Evolutionary conservation across 64 coral and sea anemone genomes (phyloP).

Genomic region (Stylophora pistillata): DNA sequence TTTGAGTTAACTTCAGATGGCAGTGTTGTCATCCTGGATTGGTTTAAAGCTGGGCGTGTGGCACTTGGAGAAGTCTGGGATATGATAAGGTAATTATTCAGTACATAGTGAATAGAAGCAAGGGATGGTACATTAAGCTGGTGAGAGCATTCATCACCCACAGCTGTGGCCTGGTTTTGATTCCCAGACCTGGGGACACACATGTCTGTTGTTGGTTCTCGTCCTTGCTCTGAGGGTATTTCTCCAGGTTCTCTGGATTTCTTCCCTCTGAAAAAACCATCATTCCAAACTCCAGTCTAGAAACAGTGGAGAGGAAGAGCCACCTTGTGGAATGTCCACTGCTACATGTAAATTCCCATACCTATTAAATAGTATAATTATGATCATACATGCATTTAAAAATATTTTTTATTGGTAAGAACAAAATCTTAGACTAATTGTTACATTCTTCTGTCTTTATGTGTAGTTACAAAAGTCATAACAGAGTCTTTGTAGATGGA

Average conservation of each 20-base stretch:
- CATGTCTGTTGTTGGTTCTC: background rate
- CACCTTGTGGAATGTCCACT: too few relatives aligned
- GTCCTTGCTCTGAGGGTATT: too few relatives aligned
- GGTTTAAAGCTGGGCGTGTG: constrained; percentile 73
- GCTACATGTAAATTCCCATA: too few relatives aligned
- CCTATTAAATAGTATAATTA: too few relatives aligned
- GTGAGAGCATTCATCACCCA: too few relatives aligned
- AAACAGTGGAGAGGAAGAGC: too few relatives aligned
- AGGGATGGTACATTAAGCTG: too few relatives aligned
- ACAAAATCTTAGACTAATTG: background rate
- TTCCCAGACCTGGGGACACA: background rate
- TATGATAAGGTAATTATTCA: constrained; percentile 64
- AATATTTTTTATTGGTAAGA: background rate
- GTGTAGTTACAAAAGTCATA: constrained; percentile 61
- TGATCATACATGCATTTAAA: too few relatives aligned
- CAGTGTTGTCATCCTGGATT: constrained; percentile 62
- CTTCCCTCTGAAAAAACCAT: too few relatives aligned
- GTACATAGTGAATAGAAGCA: too few relatives aligned
- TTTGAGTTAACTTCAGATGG: constrained; percentile 65
- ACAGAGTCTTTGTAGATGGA: constrained; percentile 69
- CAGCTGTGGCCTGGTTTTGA: too few relatives aligned
- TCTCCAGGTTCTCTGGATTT: background rate
- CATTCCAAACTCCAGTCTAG: too few relatives aligned
- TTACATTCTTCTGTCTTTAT: background rate
- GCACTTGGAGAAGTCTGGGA: constrained; percentile 76